Evolutionary conservation across 2,888 invertebrate genomes (phyloP).

Genomic region (Congeria kusceri): DNA sequence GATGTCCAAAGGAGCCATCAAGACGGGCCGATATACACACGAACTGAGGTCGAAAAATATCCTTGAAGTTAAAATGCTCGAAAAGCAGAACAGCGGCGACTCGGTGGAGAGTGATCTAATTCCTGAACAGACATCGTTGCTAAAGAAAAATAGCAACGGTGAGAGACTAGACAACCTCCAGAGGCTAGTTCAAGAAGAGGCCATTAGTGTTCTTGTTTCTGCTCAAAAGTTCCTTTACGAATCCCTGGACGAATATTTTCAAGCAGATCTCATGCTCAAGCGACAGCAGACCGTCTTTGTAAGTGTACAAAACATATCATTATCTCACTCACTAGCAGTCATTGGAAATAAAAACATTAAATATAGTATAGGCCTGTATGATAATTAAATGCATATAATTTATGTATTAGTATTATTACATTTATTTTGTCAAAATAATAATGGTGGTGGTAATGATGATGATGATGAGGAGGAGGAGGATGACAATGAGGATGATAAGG

Average conservation of each 20-base stretch:
- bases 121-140: neutral
- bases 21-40: constrained; percentile 82
- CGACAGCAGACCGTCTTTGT: constrained; percentile 54
- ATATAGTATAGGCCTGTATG: too few species aligned
- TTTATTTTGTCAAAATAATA: too few species aligned
- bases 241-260: constrained; percentile 58
- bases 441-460: too few species aligned
- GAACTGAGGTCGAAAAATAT: constrained; percentile 80
- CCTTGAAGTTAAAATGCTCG: constrained; percentile 76
- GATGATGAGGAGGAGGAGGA: too few species aligned
- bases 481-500: too few species aligned
- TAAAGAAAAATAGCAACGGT: neutral
- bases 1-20: constrained; percentile 76
- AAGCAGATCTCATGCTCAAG: constrained; percentile 44
- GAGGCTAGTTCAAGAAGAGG: constrained; percentile 21
- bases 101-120: neutral
- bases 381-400: too few species aligned
- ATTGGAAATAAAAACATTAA: too few species aligned
- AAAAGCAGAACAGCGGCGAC: constrained; percentile 34
- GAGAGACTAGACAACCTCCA: constrained; percentile 4
- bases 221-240: constrained; percentile 50
- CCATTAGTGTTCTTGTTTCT: constrained; percentile 22
- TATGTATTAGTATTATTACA: too few species aligned
- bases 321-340: too few species aligned
- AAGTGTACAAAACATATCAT: too few species aligned